phyloP scores from a whole-genome alignment of 2,113 vertebrate genomes.

The Muntiacus reevesi region DNA sequence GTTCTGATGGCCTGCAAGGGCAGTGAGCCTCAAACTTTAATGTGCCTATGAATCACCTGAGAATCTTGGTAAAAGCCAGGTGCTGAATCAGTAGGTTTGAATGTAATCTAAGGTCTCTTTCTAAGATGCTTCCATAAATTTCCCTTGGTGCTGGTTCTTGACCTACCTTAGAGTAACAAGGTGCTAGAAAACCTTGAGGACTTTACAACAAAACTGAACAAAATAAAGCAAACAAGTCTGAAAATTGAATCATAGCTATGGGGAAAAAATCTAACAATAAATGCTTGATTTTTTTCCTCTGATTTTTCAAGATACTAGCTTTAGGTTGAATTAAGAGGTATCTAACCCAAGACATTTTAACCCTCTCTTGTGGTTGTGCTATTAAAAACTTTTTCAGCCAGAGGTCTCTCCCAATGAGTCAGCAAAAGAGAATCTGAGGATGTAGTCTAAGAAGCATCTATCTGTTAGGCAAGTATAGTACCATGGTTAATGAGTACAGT shows the following conservation, averaged over 20 bases:
- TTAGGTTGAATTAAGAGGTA: neutral
- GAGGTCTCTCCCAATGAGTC: neutral
- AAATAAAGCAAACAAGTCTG: neutral
- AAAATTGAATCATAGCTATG: neutral
- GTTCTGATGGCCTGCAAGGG: neutral
- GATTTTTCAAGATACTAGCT: neutral
- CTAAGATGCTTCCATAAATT: neutral
- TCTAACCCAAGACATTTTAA: neutral
- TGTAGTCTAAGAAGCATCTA: neutral
- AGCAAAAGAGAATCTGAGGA: neutral
- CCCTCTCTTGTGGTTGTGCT: neutral
- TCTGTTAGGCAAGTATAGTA: neutral
- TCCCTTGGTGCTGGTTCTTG: neutral
- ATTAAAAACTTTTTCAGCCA: neutral
- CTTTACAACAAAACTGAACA: neutral
- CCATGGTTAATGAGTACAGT: accelerated
- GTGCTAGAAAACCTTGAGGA: neutral
- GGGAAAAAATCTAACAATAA: neutral
- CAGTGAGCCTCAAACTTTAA: neutral
- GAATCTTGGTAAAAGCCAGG: neutral
- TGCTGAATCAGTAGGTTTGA: neutral
- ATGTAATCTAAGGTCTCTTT: neutral
- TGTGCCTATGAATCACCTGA: neutral
- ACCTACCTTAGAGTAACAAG: neutral
- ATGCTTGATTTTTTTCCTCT: neutral